These are phyloP conservation scores for Chalcosyrphus nemorum DNA, from an alignment of 2,888 invertebrate species.

Conservation along the genomic window DNA sequence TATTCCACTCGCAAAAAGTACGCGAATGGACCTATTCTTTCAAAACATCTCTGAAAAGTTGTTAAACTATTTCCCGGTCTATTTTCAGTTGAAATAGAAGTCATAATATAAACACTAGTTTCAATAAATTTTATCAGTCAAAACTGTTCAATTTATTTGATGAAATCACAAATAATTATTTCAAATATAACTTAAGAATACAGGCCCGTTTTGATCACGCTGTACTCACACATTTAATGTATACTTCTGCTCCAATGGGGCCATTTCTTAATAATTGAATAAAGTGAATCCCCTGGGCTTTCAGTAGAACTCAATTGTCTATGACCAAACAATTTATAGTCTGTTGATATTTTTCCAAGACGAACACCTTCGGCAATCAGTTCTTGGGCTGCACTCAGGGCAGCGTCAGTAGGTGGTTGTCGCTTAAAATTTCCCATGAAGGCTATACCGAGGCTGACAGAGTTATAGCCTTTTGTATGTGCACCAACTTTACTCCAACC, in stretches of 20 bases:
- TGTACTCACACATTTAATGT: not conserved
- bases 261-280: slow-evolving; percentile 86
- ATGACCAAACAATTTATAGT: slow-evolving; percentile 87
- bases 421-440: slow-evolving; percentile 87
- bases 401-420: slow-evolving; percentile 83
- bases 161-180: not conserved
- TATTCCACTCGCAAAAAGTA: too few species aligned
- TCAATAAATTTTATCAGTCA: too few species aligned
- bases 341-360: slow-evolving; percentile 83
- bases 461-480: slow-evolving; percentile 86
- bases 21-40: too few species aligned
- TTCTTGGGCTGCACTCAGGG: slow-evolving; percentile 84
- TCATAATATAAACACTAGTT: too few species aligned
- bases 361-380: slow-evolving; percentile 85
- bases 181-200: not conserved
- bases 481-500: slow-evolving; percentile 86
- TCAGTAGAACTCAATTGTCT: slow-evolving; percentile 86
- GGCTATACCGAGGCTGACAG: slow-evolving; percentile 86
- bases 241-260: slow-evolving; percentile 83
- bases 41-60: too few species aligned
- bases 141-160: not conserved
- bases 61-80: too few species aligned
- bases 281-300: slow-evolving; percentile 87
- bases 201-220: not conserved
- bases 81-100: too few species aligned